phyloP scores from a whole-genome alignment of 2,888 invertebrate genomes.

The Melieria picta region DNA sequence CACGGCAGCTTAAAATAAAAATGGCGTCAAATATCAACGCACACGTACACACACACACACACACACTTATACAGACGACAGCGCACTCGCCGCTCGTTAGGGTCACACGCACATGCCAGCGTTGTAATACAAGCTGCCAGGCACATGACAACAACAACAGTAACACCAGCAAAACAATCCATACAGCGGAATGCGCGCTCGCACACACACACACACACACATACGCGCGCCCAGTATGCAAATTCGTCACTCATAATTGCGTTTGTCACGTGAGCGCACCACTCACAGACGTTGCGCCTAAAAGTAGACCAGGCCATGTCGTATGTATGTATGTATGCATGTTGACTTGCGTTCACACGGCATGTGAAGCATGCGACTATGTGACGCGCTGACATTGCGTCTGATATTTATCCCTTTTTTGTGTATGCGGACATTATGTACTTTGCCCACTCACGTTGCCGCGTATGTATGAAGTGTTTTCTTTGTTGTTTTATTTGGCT shows the following conservation, averaged over 20 bases:
- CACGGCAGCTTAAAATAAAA: constrained; percentile 13
- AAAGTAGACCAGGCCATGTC: not conserved
- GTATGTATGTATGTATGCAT: constrained; percentile 14
- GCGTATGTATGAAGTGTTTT: too few species aligned
- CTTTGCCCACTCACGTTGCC: too few species aligned
- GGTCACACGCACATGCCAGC: not conserved
- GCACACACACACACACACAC: constrained; percentile 13
- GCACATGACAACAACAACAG: constrained; percentile 15
- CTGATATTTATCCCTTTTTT: too few species aligned
- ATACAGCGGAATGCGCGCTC: not conserved
- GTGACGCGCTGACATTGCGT: too few species aligned
- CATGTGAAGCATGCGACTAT: too few species aligned
- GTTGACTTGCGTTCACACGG: not conserved
- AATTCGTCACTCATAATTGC: constrained; percentile 37
- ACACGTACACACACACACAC: not conserved
- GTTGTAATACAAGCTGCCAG: not conserved
- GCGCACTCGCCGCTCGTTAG: too few species aligned
- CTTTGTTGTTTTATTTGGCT: too few species aligned
- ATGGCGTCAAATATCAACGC: constrained; percentile 2
- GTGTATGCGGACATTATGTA: too few species aligned
- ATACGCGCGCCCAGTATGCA: constrained; percentile 22
- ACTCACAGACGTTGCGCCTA: not conserved
- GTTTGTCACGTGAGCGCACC: constrained; percentile 34
- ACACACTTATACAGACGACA: constrained; percentile 3
- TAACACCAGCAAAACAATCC: constrained; percentile 18